A percentile compares a stretch with the other conserved stretches of the same genome.
Conservation (phyloP, 2,113 vertebrate species). For the Oriolus oriolus region DNA sequence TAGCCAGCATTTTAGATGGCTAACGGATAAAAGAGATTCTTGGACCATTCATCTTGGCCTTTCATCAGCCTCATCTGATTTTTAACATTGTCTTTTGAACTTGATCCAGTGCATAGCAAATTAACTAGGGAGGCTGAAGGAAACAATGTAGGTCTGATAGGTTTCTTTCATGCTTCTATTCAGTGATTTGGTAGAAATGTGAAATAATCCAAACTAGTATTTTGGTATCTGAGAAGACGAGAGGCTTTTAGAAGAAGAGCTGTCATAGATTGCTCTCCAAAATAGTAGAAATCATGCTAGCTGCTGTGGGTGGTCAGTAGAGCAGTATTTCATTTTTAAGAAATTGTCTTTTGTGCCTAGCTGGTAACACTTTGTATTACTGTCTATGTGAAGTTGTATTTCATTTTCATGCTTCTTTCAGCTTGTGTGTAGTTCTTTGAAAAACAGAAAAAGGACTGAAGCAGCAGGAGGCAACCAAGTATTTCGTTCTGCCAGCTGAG, state of each 20-base stretch:
- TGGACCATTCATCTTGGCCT: neutral
- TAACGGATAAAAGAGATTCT: neutral
- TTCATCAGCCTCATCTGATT: neutral
- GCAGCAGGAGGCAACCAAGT: neutral
- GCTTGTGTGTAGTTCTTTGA: slow-evolving; percentile 2
- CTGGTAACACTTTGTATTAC: slow-evolving; percentile 18
- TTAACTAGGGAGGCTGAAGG: neutral
- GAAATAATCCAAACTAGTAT: neutral
- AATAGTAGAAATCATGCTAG: neutral
- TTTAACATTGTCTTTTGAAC: neutral
- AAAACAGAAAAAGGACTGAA: neutral
- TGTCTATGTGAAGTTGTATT: neutral
- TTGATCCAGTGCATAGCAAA: neutral
- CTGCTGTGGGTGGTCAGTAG: slow-evolving; percentile 5
- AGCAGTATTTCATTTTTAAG: neutral
- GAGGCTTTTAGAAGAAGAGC: neutral
- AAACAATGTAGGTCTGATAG: neutral
- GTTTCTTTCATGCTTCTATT: neutral
- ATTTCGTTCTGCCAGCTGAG: slow-evolving; percentile 4
- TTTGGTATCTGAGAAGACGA: neutral
- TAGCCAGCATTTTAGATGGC: neutral
- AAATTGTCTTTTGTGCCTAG: neutral
- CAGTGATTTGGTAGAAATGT: neutral
- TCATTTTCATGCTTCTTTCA: neutral
- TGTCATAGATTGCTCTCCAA: neutral